These are phyloP conservation scores for Tetramorium parvispinum DNA, from an alignment of 1,140 invertebrate genomes.

Conservation along the genomic window DNA sequence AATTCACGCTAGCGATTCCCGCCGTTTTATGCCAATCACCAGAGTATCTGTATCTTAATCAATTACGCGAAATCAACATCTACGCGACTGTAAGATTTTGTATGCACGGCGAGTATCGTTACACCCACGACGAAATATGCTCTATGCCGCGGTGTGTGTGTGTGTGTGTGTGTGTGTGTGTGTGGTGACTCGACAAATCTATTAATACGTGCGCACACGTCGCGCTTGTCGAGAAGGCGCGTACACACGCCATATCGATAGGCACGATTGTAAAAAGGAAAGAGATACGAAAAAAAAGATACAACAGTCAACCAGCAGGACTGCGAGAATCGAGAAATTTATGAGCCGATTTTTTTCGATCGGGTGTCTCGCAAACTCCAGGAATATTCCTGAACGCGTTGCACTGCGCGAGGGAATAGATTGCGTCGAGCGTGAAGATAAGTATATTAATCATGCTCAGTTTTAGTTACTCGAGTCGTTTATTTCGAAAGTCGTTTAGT, in stretches of 20 bases:
- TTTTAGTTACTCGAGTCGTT: constrained; percentile 45
- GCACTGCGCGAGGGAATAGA: constrained; percentile 25
- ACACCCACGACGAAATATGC: constrained; percentile 46
- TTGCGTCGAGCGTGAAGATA: constrained; percentile 48
- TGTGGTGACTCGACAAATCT: constrained; percentile 41
- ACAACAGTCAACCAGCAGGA: background rate
- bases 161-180: no score
- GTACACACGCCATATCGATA: background rate
- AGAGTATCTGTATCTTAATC: constrained; percentile 18
- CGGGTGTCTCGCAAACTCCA: background rate
- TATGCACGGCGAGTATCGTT: constrained; percentile 43
- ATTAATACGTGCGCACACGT: constrained; percentile 28
- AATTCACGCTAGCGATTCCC: constrained; percentile 14
- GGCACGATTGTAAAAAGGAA: background rate
- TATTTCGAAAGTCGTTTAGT: constrained; percentile 53
- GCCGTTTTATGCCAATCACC: background rate
- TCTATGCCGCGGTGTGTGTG: background rate
- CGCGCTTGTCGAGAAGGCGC: background rate
- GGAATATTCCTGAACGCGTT: constrained; percentile 21
- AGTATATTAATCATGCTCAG: constrained; percentile 48
- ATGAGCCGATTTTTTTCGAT: constrained; percentile 19
- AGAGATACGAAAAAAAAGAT: background rate
- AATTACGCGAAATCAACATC: constrained; percentile 30
- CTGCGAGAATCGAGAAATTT: background rate
- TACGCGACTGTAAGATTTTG: constrained; percentile 17